These are phyloP conservation scores for Ranitomeya variabilis DNA, from an alignment of 2,113 vertebrate species.

Conservation along the genomic window DNA sequence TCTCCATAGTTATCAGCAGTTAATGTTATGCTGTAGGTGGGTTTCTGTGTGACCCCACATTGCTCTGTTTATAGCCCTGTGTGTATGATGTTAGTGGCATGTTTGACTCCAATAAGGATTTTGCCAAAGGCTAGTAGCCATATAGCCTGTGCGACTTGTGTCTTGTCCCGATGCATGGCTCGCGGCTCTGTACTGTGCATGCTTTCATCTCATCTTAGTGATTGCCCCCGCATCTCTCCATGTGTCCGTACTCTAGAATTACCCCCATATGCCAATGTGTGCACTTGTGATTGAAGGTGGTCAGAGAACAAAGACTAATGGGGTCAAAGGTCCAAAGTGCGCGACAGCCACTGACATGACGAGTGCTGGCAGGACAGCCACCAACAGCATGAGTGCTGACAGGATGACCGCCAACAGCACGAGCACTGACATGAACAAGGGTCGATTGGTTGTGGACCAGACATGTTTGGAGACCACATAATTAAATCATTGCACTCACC, in stretches of 20 bases:
- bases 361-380: too few species aligned
- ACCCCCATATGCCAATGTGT: not conserved
- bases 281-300: not conserved
- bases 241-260: not conserved
- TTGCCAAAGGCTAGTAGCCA: conserved; percentile 91
- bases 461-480: not conserved
- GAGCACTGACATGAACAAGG: not conserved
- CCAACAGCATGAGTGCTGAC: too few species aligned
- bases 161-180: conserved; percentile 90
- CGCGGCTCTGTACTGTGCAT: conserved; percentile 84
- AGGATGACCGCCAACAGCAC: too few species aligned
- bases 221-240: conserved; percentile 60
- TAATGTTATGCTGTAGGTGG: conserved; percentile 78
- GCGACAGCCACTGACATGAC: not conserved
- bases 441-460: not conserved
- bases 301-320: not conserved
- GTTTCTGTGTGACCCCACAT: conserved; percentile 76
- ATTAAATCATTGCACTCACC: not conserved
- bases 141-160: conserved; percentile 80
- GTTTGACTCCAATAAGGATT: conserved; percentile 84
- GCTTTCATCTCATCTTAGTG: conserved; percentile 83
- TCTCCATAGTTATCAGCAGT: conserved; percentile 79
- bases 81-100: conserved; percentile 91
- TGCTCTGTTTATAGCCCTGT: conserved; percentile 80
- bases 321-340: not conserved